A percentile compares a stretch with the other conserved stretches of the same genome.
phyloP scores from a whole-genome alignment of 1,140 invertebrate genomes.

The Heterodera schachtii region DNA sequence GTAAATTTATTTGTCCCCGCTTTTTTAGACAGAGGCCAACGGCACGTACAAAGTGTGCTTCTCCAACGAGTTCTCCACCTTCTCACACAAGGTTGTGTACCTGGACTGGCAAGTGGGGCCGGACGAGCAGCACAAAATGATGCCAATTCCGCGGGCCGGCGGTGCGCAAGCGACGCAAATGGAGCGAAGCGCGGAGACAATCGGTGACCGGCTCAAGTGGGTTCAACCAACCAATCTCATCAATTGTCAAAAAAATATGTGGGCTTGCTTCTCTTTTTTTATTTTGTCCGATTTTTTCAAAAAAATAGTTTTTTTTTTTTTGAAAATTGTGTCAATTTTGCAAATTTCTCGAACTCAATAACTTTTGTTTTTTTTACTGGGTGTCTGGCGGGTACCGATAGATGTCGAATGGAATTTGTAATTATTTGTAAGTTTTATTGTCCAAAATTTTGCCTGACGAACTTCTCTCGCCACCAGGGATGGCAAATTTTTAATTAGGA shows the following conservation, averaged over 20 bases:
- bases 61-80: conserved; percentile 98
- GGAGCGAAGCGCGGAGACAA: conserved; percentile 46
- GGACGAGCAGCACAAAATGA: conserved; percentile 28
- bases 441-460: too few relatives aligned
- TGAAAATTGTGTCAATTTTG: too few relatives aligned
- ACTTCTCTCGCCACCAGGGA: too few relatives aligned
- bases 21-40: conserved; percentile 59
- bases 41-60: conserved; percentile 75
- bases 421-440: too few relatives aligned
- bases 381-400: too few relatives aligned
- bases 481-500: too few relatives aligned
- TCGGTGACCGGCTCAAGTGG: conserved; percentile 48
- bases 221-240: not conserved
- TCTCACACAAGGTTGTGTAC: conserved; percentile 98
- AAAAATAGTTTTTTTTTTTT: not conserved
- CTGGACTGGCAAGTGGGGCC: conserved; percentile 75
- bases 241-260: conserved; percentile 24
- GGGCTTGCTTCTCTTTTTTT: too few relatives aligned
- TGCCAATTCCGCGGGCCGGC: conserved; percentile 38
- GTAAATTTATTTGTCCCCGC: too few relatives aligned
- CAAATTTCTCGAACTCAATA: too few relatives aligned
- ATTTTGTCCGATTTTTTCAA: too few relatives aligned
- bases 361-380: too few relatives aligned
- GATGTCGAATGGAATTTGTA: too few relatives aligned
- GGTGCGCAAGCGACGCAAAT: conserved; percentile 42